These are phyloP conservation scores for Metopolophium dirhodum DNA, from an alignment of 1,140 invertebrate genomes.

Conservation along the genomic window DNA sequence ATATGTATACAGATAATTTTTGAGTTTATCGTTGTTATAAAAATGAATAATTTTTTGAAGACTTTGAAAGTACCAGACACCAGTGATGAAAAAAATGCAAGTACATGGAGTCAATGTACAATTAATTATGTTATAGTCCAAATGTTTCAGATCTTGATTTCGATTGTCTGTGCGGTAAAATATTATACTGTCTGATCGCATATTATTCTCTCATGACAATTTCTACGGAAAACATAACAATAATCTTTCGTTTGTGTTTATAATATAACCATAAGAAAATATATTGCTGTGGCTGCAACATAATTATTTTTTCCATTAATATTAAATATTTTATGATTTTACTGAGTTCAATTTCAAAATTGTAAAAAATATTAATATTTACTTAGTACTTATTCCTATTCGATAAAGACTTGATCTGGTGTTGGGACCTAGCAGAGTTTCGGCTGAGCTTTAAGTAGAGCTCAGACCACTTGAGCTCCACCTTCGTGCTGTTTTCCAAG, in stretches of 20 bases:
- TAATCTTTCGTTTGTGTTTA: not conserved
- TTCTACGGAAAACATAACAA: not conserved
- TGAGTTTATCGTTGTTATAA: not conserved
- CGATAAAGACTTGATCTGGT: too few relatives aligned
- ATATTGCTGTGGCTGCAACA: not conserved
- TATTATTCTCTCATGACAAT: not conserved
- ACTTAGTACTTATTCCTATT: too few relatives aligned
- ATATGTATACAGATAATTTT: not conserved
- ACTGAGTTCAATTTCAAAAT: not conserved
- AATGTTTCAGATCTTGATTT: not conserved
- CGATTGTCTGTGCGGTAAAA: not conserved
- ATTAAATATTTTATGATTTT: not conserved
- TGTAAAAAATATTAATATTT: not conserved
- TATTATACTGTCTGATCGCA: not conserved
- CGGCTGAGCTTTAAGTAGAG: too few relatives aligned
- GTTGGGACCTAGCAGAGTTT: too few relatives aligned
- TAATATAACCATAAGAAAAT: not conserved
- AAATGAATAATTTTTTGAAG: not conserved
- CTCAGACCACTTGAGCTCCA: too few relatives aligned
- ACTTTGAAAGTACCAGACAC: not conserved
- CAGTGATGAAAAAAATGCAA: not conserved
- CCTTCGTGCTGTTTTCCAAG: fast-evolving
- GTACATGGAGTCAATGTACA: not conserved
- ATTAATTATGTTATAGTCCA: not conserved
- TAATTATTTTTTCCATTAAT: not conserved